A percentile compares a stretch with the other conserved stretches of the same genome.
Evolutionary conservation across 2,113 vertebrate genomes (phyloP).

Genomic region (Pao palembangensis): DNA sequence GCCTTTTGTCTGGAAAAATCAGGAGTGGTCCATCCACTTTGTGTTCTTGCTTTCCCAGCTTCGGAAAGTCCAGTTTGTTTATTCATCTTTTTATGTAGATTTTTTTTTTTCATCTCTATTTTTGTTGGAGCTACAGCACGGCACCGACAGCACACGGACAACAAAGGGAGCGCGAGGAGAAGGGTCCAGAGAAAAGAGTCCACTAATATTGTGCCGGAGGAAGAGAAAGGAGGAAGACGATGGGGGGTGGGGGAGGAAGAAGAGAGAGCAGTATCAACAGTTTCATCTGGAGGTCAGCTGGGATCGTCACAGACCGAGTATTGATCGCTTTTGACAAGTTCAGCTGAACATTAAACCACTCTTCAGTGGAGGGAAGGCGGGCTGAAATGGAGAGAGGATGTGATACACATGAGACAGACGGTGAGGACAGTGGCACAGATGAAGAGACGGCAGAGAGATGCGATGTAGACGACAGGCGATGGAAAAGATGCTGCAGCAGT

Average conservation of each 20-base stretch:
- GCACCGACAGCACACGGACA: constrained; percentile 75
- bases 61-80: constrained; percentile 56
- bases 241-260: constrained; percentile 9
- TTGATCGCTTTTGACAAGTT: constrained; percentile 58
- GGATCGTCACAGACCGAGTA: constrained; percentile 50
- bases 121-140: constrained; percentile 75
- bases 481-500: constrained; percentile 34
- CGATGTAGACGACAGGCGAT: constrained; percentile 25
- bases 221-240: constrained; percentile 3
- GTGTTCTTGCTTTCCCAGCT: constrained; percentile 51
- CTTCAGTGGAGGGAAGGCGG: constrained; percentile 27
- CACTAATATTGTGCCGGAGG: constrained; percentile 70
- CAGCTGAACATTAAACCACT: constrained; percentile 49
- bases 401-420: constrained; percentile 35
- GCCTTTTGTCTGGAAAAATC: constrained; percentile 60
- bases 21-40: constrained; percentile 56
- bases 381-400: constrained; percentile 23
- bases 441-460: constrained; percentile 14
- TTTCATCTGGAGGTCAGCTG: constrained; percentile 49
- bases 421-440: constrained; percentile 30
- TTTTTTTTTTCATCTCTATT: constrained; percentile 49
- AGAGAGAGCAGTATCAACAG: constrained; percentile 46
- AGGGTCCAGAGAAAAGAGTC: constrained; percentile 43
- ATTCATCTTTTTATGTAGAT: constrained; percentile 29
- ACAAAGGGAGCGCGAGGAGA: constrained; percentile 39